These are phyloP conservation scores for Grantiella picta DNA, from an alignment of 2,113 vertebrate genomes.

Conservation along the genomic window DNA sequence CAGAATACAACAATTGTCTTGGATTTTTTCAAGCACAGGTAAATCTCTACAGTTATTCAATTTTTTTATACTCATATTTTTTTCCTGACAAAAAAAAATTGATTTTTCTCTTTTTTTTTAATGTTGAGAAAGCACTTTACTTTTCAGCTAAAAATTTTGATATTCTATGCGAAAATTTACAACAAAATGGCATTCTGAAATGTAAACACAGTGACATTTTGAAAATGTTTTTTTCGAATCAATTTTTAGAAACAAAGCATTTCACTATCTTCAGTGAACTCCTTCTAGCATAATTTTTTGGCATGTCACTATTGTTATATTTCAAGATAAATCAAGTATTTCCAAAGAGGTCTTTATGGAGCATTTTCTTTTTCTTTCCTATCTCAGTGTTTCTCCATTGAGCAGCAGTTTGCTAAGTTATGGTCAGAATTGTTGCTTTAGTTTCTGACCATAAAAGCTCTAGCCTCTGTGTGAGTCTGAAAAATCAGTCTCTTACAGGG, in stretches of 20 bases:
- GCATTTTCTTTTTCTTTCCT: background rate
- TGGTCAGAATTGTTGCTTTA: background rate
- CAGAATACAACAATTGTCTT: background rate
- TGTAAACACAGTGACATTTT: background rate
- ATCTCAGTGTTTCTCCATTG: background rate
- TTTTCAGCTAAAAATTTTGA: background rate
- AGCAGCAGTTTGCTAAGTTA: background rate
- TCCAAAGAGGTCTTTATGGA: background rate
- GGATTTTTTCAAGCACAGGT: background rate
- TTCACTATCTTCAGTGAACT: background rate
- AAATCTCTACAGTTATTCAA: background rate
- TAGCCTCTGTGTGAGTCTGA: background rate
- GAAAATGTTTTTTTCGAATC: background rate
- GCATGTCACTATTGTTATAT: background rate
- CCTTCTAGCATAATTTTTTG: background rate
- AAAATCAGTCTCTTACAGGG: background rate
- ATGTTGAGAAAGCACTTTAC: background rate
- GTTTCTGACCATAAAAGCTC: background rate
- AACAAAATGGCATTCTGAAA: background rate
- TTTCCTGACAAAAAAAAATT: background rate
- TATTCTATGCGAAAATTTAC: background rate
- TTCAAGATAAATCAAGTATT: background rate
- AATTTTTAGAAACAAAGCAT: slow-evolving; percentile 7
- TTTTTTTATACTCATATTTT: background rate
- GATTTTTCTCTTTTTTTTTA: background rate